Evolutionary conservation across 2,797 vertebrate species (phyloP).

Genomic region (Taenioides sp.): DNA sequence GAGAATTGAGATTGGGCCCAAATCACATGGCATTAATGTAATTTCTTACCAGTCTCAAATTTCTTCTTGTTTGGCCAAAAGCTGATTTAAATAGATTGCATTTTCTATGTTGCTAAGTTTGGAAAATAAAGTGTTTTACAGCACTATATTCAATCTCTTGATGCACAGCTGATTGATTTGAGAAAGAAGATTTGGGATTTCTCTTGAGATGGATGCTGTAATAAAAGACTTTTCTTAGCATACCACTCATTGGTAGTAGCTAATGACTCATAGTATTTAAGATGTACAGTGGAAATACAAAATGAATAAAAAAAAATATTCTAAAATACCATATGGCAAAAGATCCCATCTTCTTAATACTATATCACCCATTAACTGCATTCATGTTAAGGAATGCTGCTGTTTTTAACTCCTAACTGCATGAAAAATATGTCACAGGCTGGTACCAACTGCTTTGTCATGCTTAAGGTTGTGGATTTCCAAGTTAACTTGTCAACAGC

Average conservation of each 20-base stretch:
- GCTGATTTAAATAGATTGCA: constrained; percentile 79
- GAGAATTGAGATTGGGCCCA: too few relatives aligned
- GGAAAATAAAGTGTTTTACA: constrained; percentile 63
- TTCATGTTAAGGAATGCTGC: constrained; percentile 93
- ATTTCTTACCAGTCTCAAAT: constrained; percentile 49
- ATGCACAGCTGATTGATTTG: constrained; percentile 52
- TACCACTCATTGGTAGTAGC: background rate
- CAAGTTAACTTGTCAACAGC: constrained; percentile 32
- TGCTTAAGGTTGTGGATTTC: constrained; percentile 28
- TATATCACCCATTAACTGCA: constrained; percentile 85
- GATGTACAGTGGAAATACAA: background rate
- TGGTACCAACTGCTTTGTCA: constrained; percentile 39
- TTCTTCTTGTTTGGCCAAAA: constrained; percentile 68
- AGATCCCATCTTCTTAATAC: constrained; percentile 71
- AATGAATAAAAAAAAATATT: background rate
- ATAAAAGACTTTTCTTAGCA: constrained; percentile 28
- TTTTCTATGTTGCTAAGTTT: constrained; percentile 81
- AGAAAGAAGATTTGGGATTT: constrained; percentile 53
- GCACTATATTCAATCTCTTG: constrained; percentile 61
- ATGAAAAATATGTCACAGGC: constrained; percentile 63
- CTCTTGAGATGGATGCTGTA: constrained; percentile 43
- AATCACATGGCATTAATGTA: constrained; percentile 31
- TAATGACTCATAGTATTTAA: background rate
- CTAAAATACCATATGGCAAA: constrained; percentile 52
- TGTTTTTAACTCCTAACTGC: constrained; percentile 69